Conservation (phyloP, 1,140 invertebrate species). For the Drosophila yakuba region DNA sequence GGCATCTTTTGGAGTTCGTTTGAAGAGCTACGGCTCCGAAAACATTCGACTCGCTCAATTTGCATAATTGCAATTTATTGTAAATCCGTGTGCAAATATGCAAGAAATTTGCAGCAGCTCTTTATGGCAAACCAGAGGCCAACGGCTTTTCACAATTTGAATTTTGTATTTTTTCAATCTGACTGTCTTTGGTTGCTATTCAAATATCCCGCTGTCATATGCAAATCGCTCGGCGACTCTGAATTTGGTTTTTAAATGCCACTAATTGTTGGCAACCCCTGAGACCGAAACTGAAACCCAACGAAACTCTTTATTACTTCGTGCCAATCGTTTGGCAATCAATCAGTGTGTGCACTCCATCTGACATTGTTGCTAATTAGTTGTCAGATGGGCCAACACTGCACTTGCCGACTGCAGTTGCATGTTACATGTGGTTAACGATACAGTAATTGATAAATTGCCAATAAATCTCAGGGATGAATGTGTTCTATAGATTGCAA, state of each 20-base stretch:
- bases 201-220: slow-evolving; percentile 22
- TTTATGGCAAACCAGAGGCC: slow-evolving; percentile 66
- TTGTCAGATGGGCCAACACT: slow-evolving; percentile 43
- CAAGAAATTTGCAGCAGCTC: slow-evolving; percentile 61
- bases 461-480: slow-evolving; percentile 11
- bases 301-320: slow-evolving; percentile 49
- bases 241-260: slow-evolving; percentile 9
- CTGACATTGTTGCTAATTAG: slow-evolving; percentile 67
- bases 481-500: background rate
- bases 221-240: slow-evolving; percentile 41
- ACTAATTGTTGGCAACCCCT: slow-evolving; percentile 34
- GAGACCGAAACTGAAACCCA: background rate
- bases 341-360: slow-evolving; percentile 60
- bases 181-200: slow-evolving; percentile 16
- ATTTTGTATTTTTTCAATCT: slow-evolving; percentile 35
- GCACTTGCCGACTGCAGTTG: background rate
- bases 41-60: slow-evolving; percentile 47
- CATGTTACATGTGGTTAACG: slow-evolving; percentile 3
- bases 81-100: slow-evolving; percentile 77
- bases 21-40: slow-evolving; percentile 12
- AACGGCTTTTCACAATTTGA: slow-evolving; percentile 66
- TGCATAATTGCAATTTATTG: slow-evolving; percentile 83
- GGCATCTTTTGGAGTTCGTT: slow-evolving; percentile 37
- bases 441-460: slow-evolving; percentile 36
- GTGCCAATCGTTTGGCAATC: slow-evolving; percentile 52